Base-by-base conservation (phyloP, 1,140 invertebrate species). In the Phymastichus coffea region DNA sequence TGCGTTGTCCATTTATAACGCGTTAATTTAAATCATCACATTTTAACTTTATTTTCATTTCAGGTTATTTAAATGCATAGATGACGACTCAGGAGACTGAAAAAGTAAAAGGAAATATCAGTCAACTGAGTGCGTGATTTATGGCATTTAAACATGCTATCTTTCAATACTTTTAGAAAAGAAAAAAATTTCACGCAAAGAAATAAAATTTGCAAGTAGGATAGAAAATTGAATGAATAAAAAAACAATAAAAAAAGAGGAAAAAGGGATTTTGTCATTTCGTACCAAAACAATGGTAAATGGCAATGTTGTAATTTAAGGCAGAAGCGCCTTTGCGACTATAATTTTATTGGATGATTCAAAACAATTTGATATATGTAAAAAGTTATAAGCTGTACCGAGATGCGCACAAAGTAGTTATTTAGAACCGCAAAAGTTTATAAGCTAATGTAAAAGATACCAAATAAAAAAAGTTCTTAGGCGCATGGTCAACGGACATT, bases 11-110 rank as follows among this genome's bases (percentile, higher is more conserved):
- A n/a, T n/a, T n/a, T n/a, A n/a, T n/a, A n/a, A n/a, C n/a, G n/a
- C n/a, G n/a, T n/a, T n/a, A n/a, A n/a, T n/a, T n/a, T n/a, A n/a
- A n/a, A n/a, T n/a, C n/a, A n/a, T n/a, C n/a, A n/a, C n/a, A n/a
- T n/a, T n/a, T n/a, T 33, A 12, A 33, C 15, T 30, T 4, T 17
- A 17, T 35, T 47, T 46, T 48, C n/a, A 23, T 43, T 35, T 1
- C 17, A 60, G 57, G 57, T 60, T 46, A 60, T 53, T 60, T 58
- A 58, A 58, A 58, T 51, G 47, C 56, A 51, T 51, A 58, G 37
- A 58, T 30, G 37, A 44, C 20, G 15, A n/a, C 22, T 57, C 19
- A 19, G 44, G 10, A 14, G 35, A 40, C 15, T 57, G 20, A 19
- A 48, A 15, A 57, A 10, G 14, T 57, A 4, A 10, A 41, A 2